Evolutionary conservation across 2,888 invertebrate genomes (phyloP).

Genomic region (Bhutanitis thaidina): DNA sequence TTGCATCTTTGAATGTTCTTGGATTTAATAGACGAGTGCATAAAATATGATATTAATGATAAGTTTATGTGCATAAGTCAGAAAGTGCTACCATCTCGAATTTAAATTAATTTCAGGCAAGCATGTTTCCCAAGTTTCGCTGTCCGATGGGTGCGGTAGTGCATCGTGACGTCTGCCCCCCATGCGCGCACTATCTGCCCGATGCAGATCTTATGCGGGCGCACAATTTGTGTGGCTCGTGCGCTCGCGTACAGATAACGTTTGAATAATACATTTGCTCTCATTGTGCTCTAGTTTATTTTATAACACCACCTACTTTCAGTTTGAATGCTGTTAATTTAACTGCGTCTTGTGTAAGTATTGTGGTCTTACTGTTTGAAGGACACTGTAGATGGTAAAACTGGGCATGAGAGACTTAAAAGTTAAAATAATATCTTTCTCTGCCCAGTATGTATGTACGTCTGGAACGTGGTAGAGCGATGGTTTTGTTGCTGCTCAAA

Average conservation of each 20-base stretch:
- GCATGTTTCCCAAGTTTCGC: conserved; percentile 16
- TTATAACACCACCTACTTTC: conserved; percentile 22
- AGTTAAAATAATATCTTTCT: no score
- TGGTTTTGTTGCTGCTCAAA: no score
- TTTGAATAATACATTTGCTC: conserved; percentile 62
- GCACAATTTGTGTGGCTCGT: conserved; percentile 66
- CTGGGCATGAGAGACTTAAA: no score
- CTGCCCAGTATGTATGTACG: no score
- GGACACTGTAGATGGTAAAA: no score
- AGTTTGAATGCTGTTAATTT: conserved; percentile 9
- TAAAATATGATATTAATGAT: no score
- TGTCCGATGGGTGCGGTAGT: conserved; percentile 20
- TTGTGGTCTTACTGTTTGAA: no score
- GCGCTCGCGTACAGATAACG: conserved; percentile 55
- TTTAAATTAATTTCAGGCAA: not conserved
- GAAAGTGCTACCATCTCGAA: no score
- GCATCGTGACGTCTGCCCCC: conserved; percentile 41
- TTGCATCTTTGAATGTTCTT: no score
- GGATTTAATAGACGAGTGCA: no score
- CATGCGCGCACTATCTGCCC: conserved; percentile 36
- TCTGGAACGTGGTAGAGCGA: no score
- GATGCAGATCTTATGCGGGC: conserved; percentile 46
- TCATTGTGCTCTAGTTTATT: conserved; percentile 53
- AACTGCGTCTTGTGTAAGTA: not conserved
- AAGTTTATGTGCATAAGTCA: no score